phyloP scores from a whole-genome alignment of 2,888 invertebrate genomes.

The Cheilosia vulpina region DNA sequence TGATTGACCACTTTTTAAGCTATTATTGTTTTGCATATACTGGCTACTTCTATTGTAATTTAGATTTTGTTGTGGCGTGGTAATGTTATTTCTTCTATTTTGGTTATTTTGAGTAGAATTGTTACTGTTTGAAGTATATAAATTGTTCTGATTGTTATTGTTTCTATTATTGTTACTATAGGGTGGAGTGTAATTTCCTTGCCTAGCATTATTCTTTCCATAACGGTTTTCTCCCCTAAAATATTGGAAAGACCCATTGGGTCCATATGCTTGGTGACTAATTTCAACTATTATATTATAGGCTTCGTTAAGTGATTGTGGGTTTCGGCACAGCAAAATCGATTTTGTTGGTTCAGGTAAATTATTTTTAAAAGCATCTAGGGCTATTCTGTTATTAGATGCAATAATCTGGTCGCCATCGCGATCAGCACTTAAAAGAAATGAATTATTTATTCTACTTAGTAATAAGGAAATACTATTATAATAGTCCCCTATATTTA shows the following conservation, averaged over 20 bases:
- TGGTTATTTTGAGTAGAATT: too few species aligned
- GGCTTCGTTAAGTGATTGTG: constrained; percentile 25
- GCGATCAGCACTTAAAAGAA: neutral
- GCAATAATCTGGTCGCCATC: constrained; percentile 30
- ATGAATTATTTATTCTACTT: constrained; percentile 15
- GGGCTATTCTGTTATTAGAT: constrained; percentile 32
- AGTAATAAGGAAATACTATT: constrained; percentile 17
- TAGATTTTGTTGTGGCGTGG: neutral
- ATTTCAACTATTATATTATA: constrained; percentile 27
- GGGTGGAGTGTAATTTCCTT: neutral
- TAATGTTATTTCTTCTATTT: too few species aligned
- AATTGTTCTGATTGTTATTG: neutral
- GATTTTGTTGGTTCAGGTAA: constrained; percentile 41
- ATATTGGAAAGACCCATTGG: constrained; percentile 4
- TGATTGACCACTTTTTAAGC: too few species aligned
- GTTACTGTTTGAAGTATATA: neutral
- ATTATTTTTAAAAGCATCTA: constrained; percentile 40
- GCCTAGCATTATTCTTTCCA: neutral
- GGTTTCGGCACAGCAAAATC: constrained; percentile 26
- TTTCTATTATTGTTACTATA: neutral
- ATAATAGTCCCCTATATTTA: constrained; percentile 47
- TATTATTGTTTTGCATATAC: too few species aligned
- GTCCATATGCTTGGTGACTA: constrained; percentile 1
- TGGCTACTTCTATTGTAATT: constrained; percentile 2
- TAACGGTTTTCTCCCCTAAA: neutral